Conservation (phyloP, 2,888 invertebrate species). For the Ectemnius lituratus region DNA sequence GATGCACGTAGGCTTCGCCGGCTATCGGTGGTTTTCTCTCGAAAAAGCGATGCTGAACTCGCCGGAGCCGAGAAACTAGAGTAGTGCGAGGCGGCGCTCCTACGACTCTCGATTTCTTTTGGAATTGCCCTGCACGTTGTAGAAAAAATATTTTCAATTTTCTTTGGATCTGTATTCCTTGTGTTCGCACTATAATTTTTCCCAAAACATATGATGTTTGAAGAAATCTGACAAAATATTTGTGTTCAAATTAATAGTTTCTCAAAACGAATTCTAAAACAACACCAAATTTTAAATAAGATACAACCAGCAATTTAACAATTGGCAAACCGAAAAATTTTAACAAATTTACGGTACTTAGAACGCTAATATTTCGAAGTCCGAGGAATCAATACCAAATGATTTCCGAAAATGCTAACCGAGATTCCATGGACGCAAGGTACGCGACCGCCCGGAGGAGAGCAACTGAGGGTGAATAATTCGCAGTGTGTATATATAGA, state of each 20-base stretch:
- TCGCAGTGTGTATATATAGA: constrained; percentile 15
- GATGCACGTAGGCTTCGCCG: constrained; percentile 11
- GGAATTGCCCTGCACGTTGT: neutral
- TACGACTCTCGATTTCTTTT: neutral
- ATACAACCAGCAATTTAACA: too few relatives aligned
- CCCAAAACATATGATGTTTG: too few relatives aligned
- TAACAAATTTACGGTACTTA: too few relatives aligned
- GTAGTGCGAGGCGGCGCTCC: neutral
- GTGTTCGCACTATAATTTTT: too few relatives aligned
- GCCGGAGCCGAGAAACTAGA: neutral
- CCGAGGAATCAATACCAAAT: neutral
- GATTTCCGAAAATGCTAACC: neutral
- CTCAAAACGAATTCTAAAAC: too few relatives aligned
- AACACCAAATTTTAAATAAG: too few relatives aligned
- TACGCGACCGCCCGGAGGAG: neutral
- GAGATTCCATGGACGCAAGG: neutral
- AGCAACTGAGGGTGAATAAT: neutral
- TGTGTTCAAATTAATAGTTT: too few relatives aligned
- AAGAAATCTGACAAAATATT: too few relatives aligned
- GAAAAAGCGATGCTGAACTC: neutral
- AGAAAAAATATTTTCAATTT: neutral
- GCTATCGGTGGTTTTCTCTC: constrained; percentile 31
- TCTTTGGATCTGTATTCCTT: too few relatives aligned
- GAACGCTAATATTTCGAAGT: too few relatives aligned
- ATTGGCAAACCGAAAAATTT: too few relatives aligned